phyloP scores from a whole-genome alignment of 2,888 invertebrate genomes.

The Mactromeris polynyma region DNA sequence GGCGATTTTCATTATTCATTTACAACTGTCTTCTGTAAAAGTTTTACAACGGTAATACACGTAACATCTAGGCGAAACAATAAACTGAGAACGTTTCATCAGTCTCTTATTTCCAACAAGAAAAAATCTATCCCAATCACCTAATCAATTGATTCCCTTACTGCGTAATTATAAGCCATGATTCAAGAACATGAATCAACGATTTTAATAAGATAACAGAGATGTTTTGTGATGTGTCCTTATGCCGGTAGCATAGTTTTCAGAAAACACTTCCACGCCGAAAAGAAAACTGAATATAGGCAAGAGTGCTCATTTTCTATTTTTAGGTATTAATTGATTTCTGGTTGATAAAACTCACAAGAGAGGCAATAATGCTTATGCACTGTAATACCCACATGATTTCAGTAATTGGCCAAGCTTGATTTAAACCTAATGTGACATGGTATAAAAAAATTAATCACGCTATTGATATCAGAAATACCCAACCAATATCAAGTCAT shows the following conservation, averaged over 20 bases:
- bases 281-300: not conserved
- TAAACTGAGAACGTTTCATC: slow-evolving; percentile 23
- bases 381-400: not conserved
- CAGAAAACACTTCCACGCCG: not conserved
- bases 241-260: not conserved
- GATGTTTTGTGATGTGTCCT: not conserved
- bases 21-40: slow-evolving; percentile 1
- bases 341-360: not conserved
- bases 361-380: not conserved
- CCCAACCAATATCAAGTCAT: not conserved
- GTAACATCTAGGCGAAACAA: slow-evolving; percentile 26
- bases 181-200: slow-evolving; percentile 36
- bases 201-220: slow-evolving; percentile 51
- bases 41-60: slow-evolving; percentile 22
- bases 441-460: not conserved
- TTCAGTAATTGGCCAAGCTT: not conserved
- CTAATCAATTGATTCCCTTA: slow-evolving; percentile 49
- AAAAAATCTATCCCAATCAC: slow-evolving; percentile 28
- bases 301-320: slow-evolving; percentile 15
- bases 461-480: not conserved
- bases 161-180: slow-evolving; percentile 44
- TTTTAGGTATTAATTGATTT: slow-evolving; percentile 15
- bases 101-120: slow-evolving; percentile 27
- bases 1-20: slow-evolving; percentile 32
- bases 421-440: not conserved